A percentile compares a stretch with the other conserved stretches of the same genome.
phyloP scores from a whole-genome alignment of 1,140 invertebrate genomes.

The Pseudomyrmex gracilis region DNA sequence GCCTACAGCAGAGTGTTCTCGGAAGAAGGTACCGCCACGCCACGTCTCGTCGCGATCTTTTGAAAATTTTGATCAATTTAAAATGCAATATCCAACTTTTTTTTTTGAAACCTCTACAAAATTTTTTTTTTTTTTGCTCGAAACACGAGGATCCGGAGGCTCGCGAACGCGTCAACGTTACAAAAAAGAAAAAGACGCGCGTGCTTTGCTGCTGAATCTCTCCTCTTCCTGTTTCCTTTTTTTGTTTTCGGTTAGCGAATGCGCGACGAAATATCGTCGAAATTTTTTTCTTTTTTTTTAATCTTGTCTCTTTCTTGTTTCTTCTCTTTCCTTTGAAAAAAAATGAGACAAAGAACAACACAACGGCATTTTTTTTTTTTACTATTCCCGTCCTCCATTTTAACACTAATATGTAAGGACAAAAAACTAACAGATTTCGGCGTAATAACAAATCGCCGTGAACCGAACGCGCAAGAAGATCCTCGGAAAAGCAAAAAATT shows the following conservation, averaged over 20 bases:
- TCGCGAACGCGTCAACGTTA: conserved; percentile 65
- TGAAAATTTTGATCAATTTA: not conserved
- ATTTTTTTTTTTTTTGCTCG: conserved; percentile 6
- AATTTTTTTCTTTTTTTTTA: conserved; percentile 25
- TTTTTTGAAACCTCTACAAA: not conserved
- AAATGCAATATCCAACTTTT: too few relatives aligned
- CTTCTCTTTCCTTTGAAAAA: conserved; percentile 41
- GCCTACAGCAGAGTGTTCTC: too few relatives aligned
- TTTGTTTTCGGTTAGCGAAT: not conserved
- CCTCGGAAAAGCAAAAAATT: conserved; percentile 16
- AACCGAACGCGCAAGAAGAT: conserved; percentile 35
- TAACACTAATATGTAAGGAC: conserved; percentile 81
- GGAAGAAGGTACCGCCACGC: not conserved
- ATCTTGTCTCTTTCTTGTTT: conserved; percentile 17
- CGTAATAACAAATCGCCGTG: conserved; percentile 81
- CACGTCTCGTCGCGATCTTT: not conserved
- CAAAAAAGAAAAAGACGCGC: conserved; percentile 77
- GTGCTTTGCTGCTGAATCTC: conserved; percentile 64
- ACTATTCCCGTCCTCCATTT: conserved; percentile 76
- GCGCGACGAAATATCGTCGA: not conserved
- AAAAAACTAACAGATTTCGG: conserved; percentile 84
- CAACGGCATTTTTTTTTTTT: conserved; percentile 75
- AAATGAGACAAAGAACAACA: conserved; percentile 77
- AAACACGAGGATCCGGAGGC: conserved; percentile 47
- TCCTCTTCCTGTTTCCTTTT: conserved; percentile 17